phyloP scores from a whole-genome alignment of 1,140 invertebrate genomes.

The Helicoverpa zea region DNA sequence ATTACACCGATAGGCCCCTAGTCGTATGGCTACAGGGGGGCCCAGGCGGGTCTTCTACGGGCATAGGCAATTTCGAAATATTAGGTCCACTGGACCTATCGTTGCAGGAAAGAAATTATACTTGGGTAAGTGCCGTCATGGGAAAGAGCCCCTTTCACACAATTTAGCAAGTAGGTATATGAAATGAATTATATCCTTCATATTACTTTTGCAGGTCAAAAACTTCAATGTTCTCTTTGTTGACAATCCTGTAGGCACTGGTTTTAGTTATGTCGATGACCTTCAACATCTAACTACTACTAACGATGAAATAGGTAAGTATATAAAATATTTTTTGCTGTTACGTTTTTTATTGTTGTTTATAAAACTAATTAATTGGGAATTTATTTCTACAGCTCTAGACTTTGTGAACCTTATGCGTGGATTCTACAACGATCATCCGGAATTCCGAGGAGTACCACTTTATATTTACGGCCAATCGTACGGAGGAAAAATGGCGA shows the following conservation, averaged over 20 bases:
- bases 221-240: constrained; percentile 94
- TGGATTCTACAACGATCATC: too few relatives aligned
- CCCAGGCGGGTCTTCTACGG: constrained; percentile 92
- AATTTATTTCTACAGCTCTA: constrained; percentile 81
- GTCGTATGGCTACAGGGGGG: constrained; percentile 94
- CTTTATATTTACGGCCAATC: constrained; percentile 95
- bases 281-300: constrained; percentile 87
- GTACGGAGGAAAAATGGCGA: constrained; percentile 96
- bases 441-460: constrained; percentile 71
- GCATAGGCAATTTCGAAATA: constrained; percentile 93
- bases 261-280: constrained; percentile 93
- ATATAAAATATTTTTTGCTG: not conserved
- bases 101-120: constrained; percentile 89
- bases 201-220: constrained; percentile 87
- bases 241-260: constrained; percentile 96
- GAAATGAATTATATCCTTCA: too few relatives aligned
- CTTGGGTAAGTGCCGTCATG: constrained; percentile 89
- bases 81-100: constrained; percentile 91
- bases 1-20: constrained; percentile 89
- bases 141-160: not conserved
- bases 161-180: too few relatives aligned
- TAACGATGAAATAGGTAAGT: constrained; percentile 90
- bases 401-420: constrained; percentile 90
- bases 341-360: not conserved
- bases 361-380: not conserved